Evolutionary conservation across 2,888 invertebrate species (phyloP), one percentile per base, ranked within the genome.

Genomic region (Yponomeuta plumbellus): DNA sequence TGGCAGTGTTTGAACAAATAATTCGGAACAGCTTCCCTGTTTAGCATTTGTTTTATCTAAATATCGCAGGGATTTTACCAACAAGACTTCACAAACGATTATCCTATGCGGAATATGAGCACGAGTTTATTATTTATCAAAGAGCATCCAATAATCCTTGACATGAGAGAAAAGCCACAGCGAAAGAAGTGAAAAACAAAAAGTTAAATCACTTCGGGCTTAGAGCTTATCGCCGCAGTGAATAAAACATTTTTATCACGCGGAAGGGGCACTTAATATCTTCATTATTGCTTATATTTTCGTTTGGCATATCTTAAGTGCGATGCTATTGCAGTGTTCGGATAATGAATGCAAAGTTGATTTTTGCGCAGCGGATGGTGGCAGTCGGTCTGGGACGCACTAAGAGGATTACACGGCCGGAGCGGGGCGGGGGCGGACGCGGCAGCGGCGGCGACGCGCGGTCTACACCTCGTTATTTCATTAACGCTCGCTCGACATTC

Each of bases 1-100:
- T 78, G 75, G 76, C 78, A 77, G 76, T 76, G 78, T 77, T 75
- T 72, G 72, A 71, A 75, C 61, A 26, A 23, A 61, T 61, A 13
- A 34, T 61, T 58, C n/a, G 3, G 21, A 58, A 22, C 21, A 58
- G 21, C 58, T 58, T 6, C 21, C 58, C 58, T 58, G 58, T 22
- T 58, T 58, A 58, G 44, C 44, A 52, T 13, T 52, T 52, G 44
- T 17, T 52, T 52, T 52, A 52, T 17, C 34, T 5, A 34, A 34
- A 34, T 34, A 34, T 34, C 34, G 34, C 17, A 52, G 13, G 5
- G 17, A 52, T 17, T 52, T 52, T 17, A 17, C 17, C 3, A 17
- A 52, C 44, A 17, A 52, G 44, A 17, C 17, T 52, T 52, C 44
- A 52, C 5, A 52, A 52, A 13, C 44, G 44, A 52, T 17, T 52